Conservation (phyloP, 2,113 vertebrate genomes). For the Pantherophis guttatus region DNA sequence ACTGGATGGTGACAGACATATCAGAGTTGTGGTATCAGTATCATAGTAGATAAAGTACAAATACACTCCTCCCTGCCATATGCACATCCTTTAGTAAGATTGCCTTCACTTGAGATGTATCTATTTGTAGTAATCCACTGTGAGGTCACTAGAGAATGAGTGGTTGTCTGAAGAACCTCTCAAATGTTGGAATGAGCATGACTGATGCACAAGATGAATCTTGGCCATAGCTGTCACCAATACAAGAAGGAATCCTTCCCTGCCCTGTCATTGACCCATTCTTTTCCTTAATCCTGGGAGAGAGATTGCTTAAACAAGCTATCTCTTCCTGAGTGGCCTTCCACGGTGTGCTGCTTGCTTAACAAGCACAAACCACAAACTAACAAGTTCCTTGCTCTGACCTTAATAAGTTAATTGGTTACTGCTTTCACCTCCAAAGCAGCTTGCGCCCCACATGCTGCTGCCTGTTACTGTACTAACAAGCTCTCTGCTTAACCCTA, state of each 20-base stretch:
- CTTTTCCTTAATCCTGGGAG: not conserved
- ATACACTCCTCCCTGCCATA: no score
- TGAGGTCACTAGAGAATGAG: not conserved
- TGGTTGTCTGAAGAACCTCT: not conserved
- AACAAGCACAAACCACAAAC: not conserved
- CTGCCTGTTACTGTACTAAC: not conserved
- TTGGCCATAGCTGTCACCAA: not conserved
- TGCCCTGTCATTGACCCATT: not conserved
- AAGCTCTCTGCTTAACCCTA: not conserved
- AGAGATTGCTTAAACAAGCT: not conserved
- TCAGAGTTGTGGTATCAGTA: no score
- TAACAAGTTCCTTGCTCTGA: not conserved
- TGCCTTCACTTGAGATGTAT: no score
- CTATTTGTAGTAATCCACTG: not conserved
- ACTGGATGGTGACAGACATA: no score
- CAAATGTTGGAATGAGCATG: not conserved
- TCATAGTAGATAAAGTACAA: no score
- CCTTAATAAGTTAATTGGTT: not conserved
- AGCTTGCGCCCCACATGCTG: rapidly evolving
- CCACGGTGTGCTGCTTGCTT: not conserved
- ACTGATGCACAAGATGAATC: not conserved
- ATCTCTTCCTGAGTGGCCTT: not conserved
- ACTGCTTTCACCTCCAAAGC: not conserved
- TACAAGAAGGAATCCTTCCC: not conserved
- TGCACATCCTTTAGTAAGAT: no score